Percentiles rank a stretch among this genome's conserved stretches.
phyloP scores from a whole-genome alignment of 23 tunicate genomes.

The Trididemnum clinides region DNA sequence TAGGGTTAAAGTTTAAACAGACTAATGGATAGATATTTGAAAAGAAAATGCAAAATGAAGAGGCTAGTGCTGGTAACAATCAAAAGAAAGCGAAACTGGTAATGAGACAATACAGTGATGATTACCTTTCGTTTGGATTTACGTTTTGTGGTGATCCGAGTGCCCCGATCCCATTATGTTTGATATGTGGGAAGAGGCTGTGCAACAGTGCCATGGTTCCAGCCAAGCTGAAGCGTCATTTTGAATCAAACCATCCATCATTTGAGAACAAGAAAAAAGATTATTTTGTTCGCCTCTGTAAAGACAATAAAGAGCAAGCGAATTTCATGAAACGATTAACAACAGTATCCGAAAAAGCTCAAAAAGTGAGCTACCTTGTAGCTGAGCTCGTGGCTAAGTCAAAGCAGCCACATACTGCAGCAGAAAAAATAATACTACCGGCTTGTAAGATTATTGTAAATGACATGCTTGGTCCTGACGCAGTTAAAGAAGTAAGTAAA shows the following conservation, averaged over 20 bases:
- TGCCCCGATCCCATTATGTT: slow-evolving; percentile 44
- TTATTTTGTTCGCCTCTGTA: slow-evolving; percentile 36
- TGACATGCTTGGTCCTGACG: slow-evolving; percentile 58
- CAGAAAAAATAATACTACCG: slow-evolving; percentile 46
- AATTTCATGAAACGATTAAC: slow-evolving; percentile 47
- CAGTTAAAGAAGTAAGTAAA: slow-evolving; percentile 44
- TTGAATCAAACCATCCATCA: slow-evolving; percentile 32
- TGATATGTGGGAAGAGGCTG: slow-evolving; percentile 41
- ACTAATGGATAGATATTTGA: slow-evolving; percentile 20
- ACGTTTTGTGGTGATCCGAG: slow-evolving; percentile 40
- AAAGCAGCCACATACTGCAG: slow-evolving; percentile 55
- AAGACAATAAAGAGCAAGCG: slow-evolving; percentile 10
- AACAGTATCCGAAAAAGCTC: slow-evolving; percentile 35
- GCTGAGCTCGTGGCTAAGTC: slow-evolving; percentile 57
- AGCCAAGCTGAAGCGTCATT: slow-evolving; percentile 49
- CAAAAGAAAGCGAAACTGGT: slow-evolving; percentile 24
- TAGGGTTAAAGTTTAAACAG: no score
- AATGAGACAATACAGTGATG: slow-evolving; percentile 43
- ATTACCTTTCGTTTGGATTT: slow-evolving; percentile 46
- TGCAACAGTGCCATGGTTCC: slow-evolving; percentile 46
- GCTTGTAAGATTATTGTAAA: slow-evolving; percentile 56
- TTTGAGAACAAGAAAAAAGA: slow-evolving; percentile 15
- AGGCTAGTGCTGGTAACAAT: background rate
- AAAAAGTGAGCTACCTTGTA: slow-evolving; percentile 25
- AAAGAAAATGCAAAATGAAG: slow-evolving; percentile 22